Evolutionary conservation across 2,888 invertebrate genomes (phyloP).

Genomic region (Panorpa germanica): DNA sequence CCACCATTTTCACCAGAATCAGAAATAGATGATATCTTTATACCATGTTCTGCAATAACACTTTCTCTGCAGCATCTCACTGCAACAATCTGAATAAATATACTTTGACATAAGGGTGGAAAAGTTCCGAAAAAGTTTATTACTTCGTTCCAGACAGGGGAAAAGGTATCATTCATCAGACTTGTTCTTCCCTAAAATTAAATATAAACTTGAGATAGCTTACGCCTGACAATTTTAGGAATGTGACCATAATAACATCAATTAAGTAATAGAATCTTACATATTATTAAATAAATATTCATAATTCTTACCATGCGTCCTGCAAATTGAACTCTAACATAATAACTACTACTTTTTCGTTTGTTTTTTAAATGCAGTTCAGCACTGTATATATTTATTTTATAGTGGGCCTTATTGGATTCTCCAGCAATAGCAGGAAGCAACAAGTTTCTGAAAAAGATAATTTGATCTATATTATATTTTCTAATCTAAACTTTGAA

Average conservation of each 20-base stretch:
- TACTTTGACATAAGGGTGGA: constrained; percentile 56
- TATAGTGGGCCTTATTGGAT: constrained; percentile 29
- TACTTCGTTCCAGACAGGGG: constrained; percentile 59
- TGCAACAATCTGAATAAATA: constrained; percentile 41
- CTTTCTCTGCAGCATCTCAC: constrained; percentile 26
- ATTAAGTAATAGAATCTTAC: constrained; percentile 15
- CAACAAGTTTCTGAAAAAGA: constrained; percentile 38
- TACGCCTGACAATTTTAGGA: neutral
- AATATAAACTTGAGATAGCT: constrained; percentile 5
- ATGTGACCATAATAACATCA: constrained; percentile 4
- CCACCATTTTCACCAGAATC: constrained; percentile 26
- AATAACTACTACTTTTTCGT: constrained; percentile 19
- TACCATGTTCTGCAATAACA: constrained; percentile 18
- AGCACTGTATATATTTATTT: constrained; percentile 34
- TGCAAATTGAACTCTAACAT: constrained; percentile 19
- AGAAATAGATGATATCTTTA: constrained; percentile 21
- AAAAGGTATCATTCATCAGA: constrained; percentile 34
- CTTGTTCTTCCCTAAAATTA: constrained; percentile 40
- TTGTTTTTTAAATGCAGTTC: constrained; percentile 24
- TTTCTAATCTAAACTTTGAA: too few relatives aligned
- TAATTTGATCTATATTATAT: constrained; percentile 10
- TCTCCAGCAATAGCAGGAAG: constrained; percentile 27
- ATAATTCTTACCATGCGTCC: constrained; percentile 6
- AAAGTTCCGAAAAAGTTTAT: constrained; percentile 63
- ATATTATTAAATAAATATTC: neutral